Evolutionary conservation across 35 echinoderm and acorn worm species (phyloP).

Genomic region (Apostichopus parvimensis): DNA sequence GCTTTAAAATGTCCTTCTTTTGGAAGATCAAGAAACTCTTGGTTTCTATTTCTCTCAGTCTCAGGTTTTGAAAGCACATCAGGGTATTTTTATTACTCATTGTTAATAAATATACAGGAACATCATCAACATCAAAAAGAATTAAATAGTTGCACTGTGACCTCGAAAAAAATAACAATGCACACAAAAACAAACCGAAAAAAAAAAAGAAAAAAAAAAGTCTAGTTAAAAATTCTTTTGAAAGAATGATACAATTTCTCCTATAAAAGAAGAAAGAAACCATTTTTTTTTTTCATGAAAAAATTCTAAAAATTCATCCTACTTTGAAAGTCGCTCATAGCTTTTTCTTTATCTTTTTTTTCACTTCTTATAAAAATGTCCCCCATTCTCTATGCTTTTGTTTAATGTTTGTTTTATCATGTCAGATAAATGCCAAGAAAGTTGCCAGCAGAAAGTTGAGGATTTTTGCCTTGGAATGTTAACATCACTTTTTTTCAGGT

Average conservation of each 20-base stretch:
- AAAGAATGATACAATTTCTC: slow-evolving; percentile 27
- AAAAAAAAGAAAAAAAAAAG: background rate
- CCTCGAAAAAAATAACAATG: slow-evolving; percentile 1
- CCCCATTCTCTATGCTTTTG: too few relatives aligned
- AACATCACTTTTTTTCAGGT: too few relatives aligned
- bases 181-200: background rate
- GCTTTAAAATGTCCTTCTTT: background rate
- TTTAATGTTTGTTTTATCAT: too few relatives aligned
- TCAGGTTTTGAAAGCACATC: slow-evolving; percentile 32
- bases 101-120: slow-evolving; percentile 18
- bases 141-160: slow-evolving; percentile 32
- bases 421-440: too few relatives aligned
- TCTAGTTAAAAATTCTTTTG: slow-evolving; percentile 14
- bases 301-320: background rate
- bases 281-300: too few relatives aligned
- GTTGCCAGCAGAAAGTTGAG: too few relatives aligned
- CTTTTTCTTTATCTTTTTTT: too few relatives aligned
- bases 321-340: too few relatives aligned
- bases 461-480: too few relatives aligned
- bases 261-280: background rate
- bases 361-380: too few relatives aligned
- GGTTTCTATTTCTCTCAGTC: background rate
- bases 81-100: slow-evolving; percentile 55
- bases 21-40: background rate
- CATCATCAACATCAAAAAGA: slow-evolving; percentile 12